These are phyloP conservation scores for Henicopernis longicauda DNA, from an alignment of 2,113 vertebrate species.

Conservation along the genomic window DNA sequence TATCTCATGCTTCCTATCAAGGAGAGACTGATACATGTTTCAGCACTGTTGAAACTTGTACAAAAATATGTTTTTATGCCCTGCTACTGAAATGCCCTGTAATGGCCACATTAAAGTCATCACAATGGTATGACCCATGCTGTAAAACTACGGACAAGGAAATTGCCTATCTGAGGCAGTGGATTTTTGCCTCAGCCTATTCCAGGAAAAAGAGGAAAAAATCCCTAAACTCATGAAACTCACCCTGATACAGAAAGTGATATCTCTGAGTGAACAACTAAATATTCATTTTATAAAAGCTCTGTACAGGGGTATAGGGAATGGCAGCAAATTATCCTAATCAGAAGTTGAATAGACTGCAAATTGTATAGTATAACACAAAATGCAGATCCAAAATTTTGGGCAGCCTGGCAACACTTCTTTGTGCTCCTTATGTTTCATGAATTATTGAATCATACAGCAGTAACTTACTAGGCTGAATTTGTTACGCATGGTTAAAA, in stretches of 20 bases:
- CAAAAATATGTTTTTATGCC: not conserved
- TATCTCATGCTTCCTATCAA: not conserved
- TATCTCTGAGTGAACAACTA: not conserved
- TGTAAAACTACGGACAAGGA: not conserved
- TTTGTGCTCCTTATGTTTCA: not conserved
- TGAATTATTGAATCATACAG: conserved; percentile 6
- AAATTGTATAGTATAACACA: not conserved
- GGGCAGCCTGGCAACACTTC: not conserved
- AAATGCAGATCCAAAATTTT: not conserved
- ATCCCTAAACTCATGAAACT: not conserved
- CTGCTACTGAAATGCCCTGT: not conserved
- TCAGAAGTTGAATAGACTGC: not conserved
- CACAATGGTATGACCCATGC: fast-evolving
- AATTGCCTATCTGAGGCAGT: not conserved
- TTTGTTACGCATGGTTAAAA: not conserved
- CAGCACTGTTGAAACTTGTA: not conserved
- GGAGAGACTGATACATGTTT: not conserved
- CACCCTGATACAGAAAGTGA: not conserved
- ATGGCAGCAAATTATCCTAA: not conserved
- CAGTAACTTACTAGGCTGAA: not conserved
- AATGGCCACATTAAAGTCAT: not conserved
- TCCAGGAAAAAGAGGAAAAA: not conserved
- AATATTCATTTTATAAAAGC: not conserved
- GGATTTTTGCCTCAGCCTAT: not conserved
- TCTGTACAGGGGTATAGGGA: not conserved